These are phyloP conservation scores for Heliconius eleuchia DNA, from an alignment of 1,140 invertebrate genomes.

Conservation along the genomic window DNA sequence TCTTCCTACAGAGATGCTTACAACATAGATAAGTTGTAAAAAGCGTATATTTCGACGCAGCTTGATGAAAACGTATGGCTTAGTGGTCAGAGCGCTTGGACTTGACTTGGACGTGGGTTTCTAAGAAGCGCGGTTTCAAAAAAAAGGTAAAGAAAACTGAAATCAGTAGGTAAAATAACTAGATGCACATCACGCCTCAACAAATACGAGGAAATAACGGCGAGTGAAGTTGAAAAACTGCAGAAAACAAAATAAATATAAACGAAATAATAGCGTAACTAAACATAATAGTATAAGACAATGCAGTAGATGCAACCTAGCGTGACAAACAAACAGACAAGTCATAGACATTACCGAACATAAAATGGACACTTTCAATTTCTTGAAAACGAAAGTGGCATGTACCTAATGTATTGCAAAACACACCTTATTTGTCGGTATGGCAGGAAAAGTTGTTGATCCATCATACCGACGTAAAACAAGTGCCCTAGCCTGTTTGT, in stretches of 20 bases:
- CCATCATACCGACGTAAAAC: slow-evolving; percentile 49
- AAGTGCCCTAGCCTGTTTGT: slow-evolving; percentile 6
- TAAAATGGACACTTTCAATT: slow-evolving; percentile 70
- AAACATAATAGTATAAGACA: slow-evolving; percentile 61
- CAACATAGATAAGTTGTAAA: no score
- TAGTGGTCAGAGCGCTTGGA: no score
- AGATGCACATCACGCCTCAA: slow-evolving; percentile 26
- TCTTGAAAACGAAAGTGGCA: slow-evolving; percentile 74
- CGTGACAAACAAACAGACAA: slow-evolving; percentile 75
- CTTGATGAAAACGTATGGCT: no score
- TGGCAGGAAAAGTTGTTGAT: slow-evolving; percentile 60
- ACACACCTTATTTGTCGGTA: slow-evolving; percentile 61
- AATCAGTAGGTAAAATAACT: slow-evolving; percentile 21
- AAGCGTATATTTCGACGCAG: no score
- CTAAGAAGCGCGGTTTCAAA: no score
- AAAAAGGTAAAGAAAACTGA: background rate
- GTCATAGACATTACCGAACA: slow-evolving; percentile 76
- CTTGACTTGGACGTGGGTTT: no score
- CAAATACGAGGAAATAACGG: slow-evolving; percentile 41
- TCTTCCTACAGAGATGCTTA: no score
- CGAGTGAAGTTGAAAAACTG: slow-evolving; percentile 45
- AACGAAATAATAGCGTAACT: slow-evolving; percentile 60
- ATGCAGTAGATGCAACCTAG: slow-evolving; percentile 50
- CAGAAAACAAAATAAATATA: slow-evolving; percentile 64
- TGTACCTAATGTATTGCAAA: slow-evolving; percentile 58